Evolutionary conservation across 2,888 invertebrate genomes (phyloP), one percentile per base, ranked within the genome.

Genomic region (Odiellus spinosus): DNA sequence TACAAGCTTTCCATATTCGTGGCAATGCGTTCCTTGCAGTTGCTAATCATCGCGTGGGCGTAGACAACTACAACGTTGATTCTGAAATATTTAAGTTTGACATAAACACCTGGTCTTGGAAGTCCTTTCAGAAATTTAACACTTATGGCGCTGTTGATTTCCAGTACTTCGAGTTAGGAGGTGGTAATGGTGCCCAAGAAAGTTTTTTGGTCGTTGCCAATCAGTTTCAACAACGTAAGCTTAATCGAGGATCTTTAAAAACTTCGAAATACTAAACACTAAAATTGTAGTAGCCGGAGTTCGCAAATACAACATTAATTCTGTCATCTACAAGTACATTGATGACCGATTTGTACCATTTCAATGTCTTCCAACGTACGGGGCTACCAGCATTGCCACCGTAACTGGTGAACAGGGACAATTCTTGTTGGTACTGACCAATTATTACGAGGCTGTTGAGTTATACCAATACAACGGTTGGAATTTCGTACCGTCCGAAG

Each of bases 381-480:
- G 46, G 15, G 53, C 49, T 4, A 47, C 46, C 14, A 40, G 49
- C 3, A 45, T 54, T 18, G 45, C 49, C 18, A 21, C 54, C 12
- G 42, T 38, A 33, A 41, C 38, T 33, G 47, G 48, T 11, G 36
- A 12, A 6, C 42, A 51, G 11, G 36, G 36, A 2, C 21, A 36
- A 14, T 54, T 54, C 35, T n/a, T 53, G 8, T 15, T 54, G 11
- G 53, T 53, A 10, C 42, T 54, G 8, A 45, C 51, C 2, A 46
- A 46, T 40, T 33, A 38, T 5, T 20, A 45, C 21, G 52, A 52
- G 12, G 48, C 47, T 5, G 51, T 54, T 6, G 34, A 48, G 34
- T 17, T 54, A 3, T 54, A 51, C 39, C 53, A 54, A 20, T 54
- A 53, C 19, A 50, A 54, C 38, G 54, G 54, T 8, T 53, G 53